Evolutionary conservation across 2,113 vertebrate species (phyloP).

Genomic region (Microcebus lehilahytsara): DNA sequence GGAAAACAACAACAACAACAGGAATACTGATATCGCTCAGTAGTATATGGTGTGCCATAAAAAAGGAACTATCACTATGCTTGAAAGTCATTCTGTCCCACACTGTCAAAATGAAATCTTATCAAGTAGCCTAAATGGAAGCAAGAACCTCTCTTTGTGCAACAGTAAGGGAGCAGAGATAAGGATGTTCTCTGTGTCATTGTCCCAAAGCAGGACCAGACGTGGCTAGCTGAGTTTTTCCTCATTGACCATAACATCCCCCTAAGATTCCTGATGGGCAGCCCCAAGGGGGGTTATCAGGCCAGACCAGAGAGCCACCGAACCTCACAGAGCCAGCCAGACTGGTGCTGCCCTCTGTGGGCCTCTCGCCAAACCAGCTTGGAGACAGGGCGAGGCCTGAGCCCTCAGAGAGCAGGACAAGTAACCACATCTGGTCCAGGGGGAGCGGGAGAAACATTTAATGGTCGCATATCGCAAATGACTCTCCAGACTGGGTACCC

Average conservation of each 20-base stretch:
- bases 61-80: background rate
- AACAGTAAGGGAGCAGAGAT: background rate
- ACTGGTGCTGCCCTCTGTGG: constrained; percentile 38
- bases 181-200: background rate
- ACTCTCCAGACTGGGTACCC: background rate
- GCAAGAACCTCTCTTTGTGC: background rate
- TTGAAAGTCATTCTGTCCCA: constrained; percentile 4
- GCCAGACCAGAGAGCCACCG: background rate
- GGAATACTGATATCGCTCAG: background rate
- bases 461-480: background rate
- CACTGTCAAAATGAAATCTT: constrained; percentile 23
- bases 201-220: background rate
- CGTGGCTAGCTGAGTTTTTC: background rate
- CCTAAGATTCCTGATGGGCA: background rate
- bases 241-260: background rate
- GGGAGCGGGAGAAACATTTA: background rate
- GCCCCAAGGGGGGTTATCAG: background rate
- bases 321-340: background rate
- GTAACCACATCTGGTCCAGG: background rate
- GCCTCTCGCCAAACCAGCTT: constrained; percentile 32
- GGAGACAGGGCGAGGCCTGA: background rate
- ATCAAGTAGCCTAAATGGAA: background rate
- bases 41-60: background rate
- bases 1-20: background rate
- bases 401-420: background rate